A percentile compares a stretch with the other conserved stretches of the same genome.
Evolutionary conservation across 2,113 vertebrate genomes (phyloP).

Genomic region (Pandion haliaetus): DNA sequence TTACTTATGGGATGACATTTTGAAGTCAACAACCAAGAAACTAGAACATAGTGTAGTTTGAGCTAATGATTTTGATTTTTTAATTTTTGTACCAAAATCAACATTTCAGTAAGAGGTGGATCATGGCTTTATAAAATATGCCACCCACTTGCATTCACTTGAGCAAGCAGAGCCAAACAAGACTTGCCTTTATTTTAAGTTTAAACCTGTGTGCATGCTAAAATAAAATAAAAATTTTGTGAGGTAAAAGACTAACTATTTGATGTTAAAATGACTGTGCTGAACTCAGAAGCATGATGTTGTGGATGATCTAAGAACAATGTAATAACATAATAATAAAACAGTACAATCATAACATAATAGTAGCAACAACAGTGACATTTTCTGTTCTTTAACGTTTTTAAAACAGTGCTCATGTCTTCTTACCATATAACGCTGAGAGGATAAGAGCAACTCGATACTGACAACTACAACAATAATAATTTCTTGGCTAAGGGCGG

Average conservation of each 20-base stretch:
- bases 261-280: neutral
- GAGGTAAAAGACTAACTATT: neutral
- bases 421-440: neutral
- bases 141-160: neutral
- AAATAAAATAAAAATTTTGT: neutral
- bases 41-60: neutral
- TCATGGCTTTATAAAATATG: neutral
- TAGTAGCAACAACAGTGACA: neutral
- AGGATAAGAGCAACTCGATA: rapidly evolving
- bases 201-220: neutral
- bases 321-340: neutral
- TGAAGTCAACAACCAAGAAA: neutral
- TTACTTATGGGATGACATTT: neutral
- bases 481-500: neutral
- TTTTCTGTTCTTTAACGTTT: neutral
- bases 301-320: neutral
- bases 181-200: neutral
- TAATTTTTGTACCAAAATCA: neutral
- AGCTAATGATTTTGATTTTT: neutral
- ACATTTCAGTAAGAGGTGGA: neutral
- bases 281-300: neutral
- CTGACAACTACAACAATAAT: rapidly evolving
- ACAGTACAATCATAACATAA: neutral
- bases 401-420: neutral
- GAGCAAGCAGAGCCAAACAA: neutral